Conservation (phyloP, 2,113 vertebrate species). For the Chlorodrepanis virens region DNA sequence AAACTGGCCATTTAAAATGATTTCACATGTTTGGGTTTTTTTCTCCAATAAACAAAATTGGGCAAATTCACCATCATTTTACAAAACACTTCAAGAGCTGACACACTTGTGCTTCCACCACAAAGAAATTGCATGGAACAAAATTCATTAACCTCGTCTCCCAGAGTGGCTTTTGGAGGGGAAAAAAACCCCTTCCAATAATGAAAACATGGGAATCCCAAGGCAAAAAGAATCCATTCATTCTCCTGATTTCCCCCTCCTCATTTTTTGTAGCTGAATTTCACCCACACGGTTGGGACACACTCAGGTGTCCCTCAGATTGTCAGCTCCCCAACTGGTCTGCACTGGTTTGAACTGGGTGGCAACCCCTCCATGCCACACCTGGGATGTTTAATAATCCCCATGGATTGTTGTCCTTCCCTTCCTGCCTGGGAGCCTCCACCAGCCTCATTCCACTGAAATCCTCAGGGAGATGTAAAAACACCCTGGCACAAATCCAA, state of each 20-base stretch:
- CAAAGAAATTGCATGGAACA: neutral
- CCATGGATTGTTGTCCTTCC: neutral
- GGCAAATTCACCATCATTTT: constrained; percentile 19
- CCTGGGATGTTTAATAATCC: neutral
- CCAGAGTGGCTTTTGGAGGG: neutral
- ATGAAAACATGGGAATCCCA: neutral
- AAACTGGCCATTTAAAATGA: constrained; percentile 49
- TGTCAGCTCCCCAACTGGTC: neutral
- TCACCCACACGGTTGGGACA: neutral
- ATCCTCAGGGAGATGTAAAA: neutral
- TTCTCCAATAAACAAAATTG: constrained; percentile 1
- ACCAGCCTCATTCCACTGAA: neutral
- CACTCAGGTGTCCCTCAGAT: neutral
- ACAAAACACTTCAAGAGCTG: neutral
- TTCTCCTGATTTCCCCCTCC: neutral
- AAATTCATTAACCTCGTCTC: neutral
- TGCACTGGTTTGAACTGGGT: neutral
- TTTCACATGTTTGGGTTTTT: neutral
- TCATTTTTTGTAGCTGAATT: neutral
- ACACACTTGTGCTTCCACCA: neutral
- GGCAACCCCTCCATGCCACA: too few relatives aligned
- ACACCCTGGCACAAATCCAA: neutral
- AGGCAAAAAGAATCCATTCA: neutral
- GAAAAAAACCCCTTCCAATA: neutral
- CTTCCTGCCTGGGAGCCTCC: neutral